These are phyloP conservation scores for Teleogryllus occipitalis DNA, from an alignment of 1,140 invertebrate species.

Conservation along the genomic window DNA sequence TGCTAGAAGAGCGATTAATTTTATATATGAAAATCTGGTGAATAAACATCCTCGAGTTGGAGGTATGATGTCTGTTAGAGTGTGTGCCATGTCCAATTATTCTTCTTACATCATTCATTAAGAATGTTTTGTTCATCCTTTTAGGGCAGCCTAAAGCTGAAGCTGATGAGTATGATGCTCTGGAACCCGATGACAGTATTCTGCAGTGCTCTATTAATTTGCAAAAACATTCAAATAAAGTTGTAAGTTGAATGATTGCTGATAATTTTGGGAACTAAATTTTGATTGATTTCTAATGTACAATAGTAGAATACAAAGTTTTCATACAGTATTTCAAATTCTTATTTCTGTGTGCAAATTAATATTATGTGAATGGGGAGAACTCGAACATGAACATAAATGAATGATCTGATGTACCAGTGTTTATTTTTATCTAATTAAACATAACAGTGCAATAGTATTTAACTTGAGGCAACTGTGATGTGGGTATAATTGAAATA, in stretches of 20 bases:
- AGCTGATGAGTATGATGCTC: not conserved
- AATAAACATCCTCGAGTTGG: not conserved
- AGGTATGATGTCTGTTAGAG: not conserved
- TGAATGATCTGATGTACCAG: too few relatives aligned
- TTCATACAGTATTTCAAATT: too few relatives aligned
- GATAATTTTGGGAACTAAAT: too few relatives aligned
- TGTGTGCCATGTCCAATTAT: not conserved
- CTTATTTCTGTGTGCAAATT: too few relatives aligned
- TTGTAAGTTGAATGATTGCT: not conserved
- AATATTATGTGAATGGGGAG: too few relatives aligned
- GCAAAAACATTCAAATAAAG: not conserved
- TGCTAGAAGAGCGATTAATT: not conserved
- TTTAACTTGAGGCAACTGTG: too few relatives aligned
- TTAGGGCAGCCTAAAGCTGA: not conserved
- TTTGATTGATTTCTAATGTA: too few relatives aligned
- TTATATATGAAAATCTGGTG: not conserved
- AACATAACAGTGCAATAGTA: too few relatives aligned
- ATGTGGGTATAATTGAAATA: too few relatives aligned
- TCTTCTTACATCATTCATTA: not conserved
- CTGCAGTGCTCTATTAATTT: not conserved
- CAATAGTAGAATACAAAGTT: too few relatives aligned
- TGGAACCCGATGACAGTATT: not conserved
- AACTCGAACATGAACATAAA: too few relatives aligned
- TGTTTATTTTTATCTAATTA: too few relatives aligned
- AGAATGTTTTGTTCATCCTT: not conserved